Evolutionary conservation across 2,113 vertebrate genomes (phyloP).

Genomic region (Rattus rattus): DNA sequence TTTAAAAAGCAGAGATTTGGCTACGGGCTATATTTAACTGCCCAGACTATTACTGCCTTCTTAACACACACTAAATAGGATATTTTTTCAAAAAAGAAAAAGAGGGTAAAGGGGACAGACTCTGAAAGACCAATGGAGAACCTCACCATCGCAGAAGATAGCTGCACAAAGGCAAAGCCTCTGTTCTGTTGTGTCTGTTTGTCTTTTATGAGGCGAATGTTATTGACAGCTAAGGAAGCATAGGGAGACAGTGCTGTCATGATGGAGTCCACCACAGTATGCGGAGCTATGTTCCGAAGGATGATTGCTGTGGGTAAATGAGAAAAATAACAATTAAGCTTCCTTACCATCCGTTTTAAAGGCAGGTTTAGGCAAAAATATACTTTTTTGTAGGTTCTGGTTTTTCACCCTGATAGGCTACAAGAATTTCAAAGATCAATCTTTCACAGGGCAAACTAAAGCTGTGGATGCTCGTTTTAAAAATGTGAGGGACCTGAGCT

Average conservation of each 20-base stretch:
- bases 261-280: slow-evolving; percentile 97
- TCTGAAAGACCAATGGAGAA: slow-evolving; percentile 1
- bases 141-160: slow-evolving; percentile 97
- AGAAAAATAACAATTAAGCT: slow-evolving; percentile 7
- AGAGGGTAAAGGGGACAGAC: too few species aligned
- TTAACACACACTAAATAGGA: background rate
- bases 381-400: background rate
- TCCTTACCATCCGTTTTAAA: background rate
- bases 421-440: slow-evolving; percentile 38
- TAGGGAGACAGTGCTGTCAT: slow-evolving; percentile 95
- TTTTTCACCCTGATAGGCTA: background rate
- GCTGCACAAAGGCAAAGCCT: slow-evolving; percentile 98
- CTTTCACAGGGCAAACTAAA: background rate
- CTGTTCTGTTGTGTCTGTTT: slow-evolving; percentile 98
- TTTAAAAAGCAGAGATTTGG: background rate
- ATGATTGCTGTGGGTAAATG: slow-evolving; percentile 92
- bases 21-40: background rate
- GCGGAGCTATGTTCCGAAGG: slow-evolving; percentile 96
- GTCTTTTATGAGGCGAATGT: slow-evolving; percentile 99
- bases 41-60: background rate
- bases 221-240: slow-evolving; percentile 96
- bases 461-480: background rate
- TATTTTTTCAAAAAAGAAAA: background rate
- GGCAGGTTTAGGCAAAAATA: background rate
- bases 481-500: background rate